Percentiles rank a stretch among this genome's conserved stretches.
Conservation (phyloP, 2,113 vertebrate genomes). For the Ammospiza caudacuta region DNA sequence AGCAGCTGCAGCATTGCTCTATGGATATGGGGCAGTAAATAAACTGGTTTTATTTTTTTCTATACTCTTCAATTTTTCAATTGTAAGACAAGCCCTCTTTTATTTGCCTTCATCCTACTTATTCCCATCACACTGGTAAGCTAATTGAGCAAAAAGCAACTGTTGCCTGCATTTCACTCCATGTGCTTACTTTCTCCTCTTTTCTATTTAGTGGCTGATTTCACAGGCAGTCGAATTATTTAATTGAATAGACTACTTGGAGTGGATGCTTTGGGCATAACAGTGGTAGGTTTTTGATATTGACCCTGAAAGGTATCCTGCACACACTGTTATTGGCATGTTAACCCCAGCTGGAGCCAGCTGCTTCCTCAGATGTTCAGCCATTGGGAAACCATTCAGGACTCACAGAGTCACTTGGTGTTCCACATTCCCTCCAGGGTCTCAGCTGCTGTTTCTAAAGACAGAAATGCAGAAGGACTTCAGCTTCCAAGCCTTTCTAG, state of each 20-base stretch:
- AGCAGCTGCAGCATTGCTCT: conserved; percentile 29
- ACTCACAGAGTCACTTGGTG: neutral
- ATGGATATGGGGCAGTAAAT: neutral
- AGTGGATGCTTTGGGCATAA: neutral
- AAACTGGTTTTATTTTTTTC: neutral
- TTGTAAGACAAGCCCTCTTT: neutral
- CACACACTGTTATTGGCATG: neutral
- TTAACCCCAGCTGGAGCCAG: neutral
- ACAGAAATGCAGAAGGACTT: neutral
- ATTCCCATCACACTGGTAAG: neutral
- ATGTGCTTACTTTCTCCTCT: neutral
- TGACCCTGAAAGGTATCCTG: neutral
- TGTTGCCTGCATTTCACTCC: neutral
- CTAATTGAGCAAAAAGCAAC: neutral
- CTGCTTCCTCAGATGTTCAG: neutral
- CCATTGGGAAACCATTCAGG: neutral
- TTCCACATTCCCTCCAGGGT: conserved; percentile 2
- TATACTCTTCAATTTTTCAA: neutral
- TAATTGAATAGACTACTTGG: neutral
- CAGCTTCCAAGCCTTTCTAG: neutral
- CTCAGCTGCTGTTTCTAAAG: conserved; percentile 51
- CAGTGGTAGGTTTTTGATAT: neutral
- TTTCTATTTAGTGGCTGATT: neutral
- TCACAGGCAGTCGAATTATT: neutral
- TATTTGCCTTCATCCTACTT: neutral